Evolutionary conservation across 2,888 invertebrate genomes (phyloP), one percentile per base, ranked within the genome.

Genomic region (Cyaniris semiargus): DNA sequence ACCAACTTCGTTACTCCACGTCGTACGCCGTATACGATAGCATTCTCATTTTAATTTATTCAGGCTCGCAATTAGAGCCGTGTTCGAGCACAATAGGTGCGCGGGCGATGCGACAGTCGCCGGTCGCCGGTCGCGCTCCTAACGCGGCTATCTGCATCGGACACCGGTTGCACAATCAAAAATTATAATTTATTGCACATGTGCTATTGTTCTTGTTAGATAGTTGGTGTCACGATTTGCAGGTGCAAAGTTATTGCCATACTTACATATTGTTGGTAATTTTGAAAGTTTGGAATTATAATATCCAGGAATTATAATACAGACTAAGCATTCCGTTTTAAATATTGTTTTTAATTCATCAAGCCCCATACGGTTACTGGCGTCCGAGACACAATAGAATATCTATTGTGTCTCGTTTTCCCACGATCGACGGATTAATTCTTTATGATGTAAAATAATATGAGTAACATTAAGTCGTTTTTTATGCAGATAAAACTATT

Each of bases 41-140:
- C 86, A 87, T 89, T 90, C 90, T 88, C 82, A 87, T 90, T 92
- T 92, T 93, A 92, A 93, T 93, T 93, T 92, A 93, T 93, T 89
- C 93, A 84, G 84, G 85, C 84, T 84, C 82, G 93, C 92, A 93
- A 93, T 93, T 92, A 93, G 92, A 92, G 92, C 87, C 86, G 86
- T 92, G 92, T 92, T 89, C 86, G 87, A 79, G 82, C 87, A 92
- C 93, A 92, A 92, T 91, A 58, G 89, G 85, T 80, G 87, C 86
- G 86, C 84, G 85, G 86, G 87, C 87, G 86, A 91, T 89, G 92
- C 88, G 89, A 92, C 92, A 92, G 91, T 93, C 90, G 91, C 90
- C 85, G 60, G 60, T 21, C 23, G 60, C 21, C 23, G 13, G 60
- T 60, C 21, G n/a, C 58, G 38, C 81, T 86, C 86, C 90, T 90